Conservation (phyloP, 2,888 invertebrate genomes). For the Drosophila meridionalis region DNA sequence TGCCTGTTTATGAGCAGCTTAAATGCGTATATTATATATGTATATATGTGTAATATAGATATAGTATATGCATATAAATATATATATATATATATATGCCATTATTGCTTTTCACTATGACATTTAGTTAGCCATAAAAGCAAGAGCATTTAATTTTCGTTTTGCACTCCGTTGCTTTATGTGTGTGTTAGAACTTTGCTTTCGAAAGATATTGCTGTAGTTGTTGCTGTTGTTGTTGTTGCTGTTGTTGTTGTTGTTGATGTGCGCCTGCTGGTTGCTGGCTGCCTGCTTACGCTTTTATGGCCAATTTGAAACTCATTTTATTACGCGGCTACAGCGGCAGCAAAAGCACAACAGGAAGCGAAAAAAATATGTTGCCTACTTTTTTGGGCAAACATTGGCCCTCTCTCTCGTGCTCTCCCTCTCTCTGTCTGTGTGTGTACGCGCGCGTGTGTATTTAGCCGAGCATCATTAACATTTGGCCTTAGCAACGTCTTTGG, state of each 20-base stretch:
- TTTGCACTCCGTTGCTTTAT: slow-evolving; percentile 10
- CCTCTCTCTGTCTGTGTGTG: slow-evolving; percentile 2
- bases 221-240: slow-evolving; percentile 12
- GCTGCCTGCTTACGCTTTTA: slow-evolving; percentile 60
- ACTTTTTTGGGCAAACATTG: slow-evolving; percentile 54
- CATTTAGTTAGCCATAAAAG: slow-evolving; percentile 1
- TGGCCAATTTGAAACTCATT: slow-evolving; percentile 79
- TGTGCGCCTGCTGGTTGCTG: slow-evolving; percentile 24
- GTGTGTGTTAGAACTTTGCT: slow-evolving; percentile 39
- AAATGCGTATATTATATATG: neutral
- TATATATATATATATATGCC: neutral
- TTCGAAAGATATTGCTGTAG: slow-evolving; percentile 26
- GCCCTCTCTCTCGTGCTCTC: neutral
- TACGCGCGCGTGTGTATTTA: slow-evolving; percentile 31
- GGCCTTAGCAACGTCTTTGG: slow-evolving; percentile 45
- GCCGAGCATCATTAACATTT: slow-evolving; percentile 61
- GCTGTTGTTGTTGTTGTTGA: slow-evolving; percentile 21
- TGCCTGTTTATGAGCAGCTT: slow-evolving; percentile 2
- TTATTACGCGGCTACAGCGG: slow-evolving; percentile 49
- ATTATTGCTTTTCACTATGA: neutral
- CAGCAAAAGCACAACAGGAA: slow-evolving; percentile 22
- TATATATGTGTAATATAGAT: neutral
- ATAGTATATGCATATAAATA: neutral
- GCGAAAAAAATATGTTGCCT: slow-evolving; percentile 58
- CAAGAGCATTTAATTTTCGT: slow-evolving; percentile 42